Conservation (phyloP, 2,113 vertebrate genomes). For the Chaetops frenatus region DNA sequence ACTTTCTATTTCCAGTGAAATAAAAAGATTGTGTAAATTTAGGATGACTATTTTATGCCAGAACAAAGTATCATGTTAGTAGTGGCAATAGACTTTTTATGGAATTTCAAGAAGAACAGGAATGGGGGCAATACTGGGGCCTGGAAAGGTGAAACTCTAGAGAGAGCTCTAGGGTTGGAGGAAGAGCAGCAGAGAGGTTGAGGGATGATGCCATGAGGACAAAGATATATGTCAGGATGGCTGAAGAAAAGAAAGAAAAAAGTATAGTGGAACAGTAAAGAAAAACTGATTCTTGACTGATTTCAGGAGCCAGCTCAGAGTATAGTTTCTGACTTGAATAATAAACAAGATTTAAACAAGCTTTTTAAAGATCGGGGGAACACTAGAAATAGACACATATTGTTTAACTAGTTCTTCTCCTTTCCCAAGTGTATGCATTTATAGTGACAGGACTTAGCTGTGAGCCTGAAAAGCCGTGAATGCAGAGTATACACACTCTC, state of each 20-base stretch:
- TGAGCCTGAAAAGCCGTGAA: not conserved
- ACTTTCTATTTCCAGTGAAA: not conserved
- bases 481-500: not conserved
- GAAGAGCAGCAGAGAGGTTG: not conserved
- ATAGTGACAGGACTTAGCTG: not conserved
- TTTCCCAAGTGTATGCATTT: not conserved
- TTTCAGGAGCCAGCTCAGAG: not conserved
- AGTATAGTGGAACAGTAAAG: not conserved
- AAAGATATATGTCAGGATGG: not conserved
- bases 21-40: not conserved
- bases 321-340: not conserved
- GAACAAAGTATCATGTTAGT: not conserved
- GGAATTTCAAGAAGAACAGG: not conserved
- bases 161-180: not conserved
- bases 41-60: not conserved
- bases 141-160: not conserved
- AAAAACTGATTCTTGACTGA: not conserved
- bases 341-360: not conserved
- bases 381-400: not conserved
- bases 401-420: not conserved
- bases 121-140: not conserved
- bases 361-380: not conserved
- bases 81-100: not conserved
- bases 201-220: fast-evolving
- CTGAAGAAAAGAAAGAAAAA: not conserved